phyloP scores from a whole-genome alignment of 2,888 invertebrate genomes.

The Ectemnius cavifrons region DNA sequence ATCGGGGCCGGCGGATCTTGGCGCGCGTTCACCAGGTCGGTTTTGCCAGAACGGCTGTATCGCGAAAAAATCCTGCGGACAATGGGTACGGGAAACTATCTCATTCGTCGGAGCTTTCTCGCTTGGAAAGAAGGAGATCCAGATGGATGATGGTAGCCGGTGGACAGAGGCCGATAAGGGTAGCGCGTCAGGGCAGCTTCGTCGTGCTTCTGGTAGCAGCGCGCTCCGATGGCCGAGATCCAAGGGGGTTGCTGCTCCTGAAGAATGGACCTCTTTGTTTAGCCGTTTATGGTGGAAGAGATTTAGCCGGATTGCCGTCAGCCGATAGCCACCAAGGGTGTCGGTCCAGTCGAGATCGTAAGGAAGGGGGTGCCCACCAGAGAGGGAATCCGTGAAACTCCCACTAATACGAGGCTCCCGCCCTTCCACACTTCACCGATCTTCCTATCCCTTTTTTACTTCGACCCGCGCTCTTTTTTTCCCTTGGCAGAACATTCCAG shows the following conservation, averaged over 20 bases:
- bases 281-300: slow-evolving; percentile 78
- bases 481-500: slow-evolving; percentile 37
- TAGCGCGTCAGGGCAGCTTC: slow-evolving; percentile 44
- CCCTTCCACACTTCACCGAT: slow-evolving; percentile 22
- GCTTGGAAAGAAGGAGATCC: slow-evolving; percentile 63
- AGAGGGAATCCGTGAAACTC: slow-evolving; percentile 58
- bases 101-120: slow-evolving; percentile 40
- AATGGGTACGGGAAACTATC: slow-evolving; percentile 52
- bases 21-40: not conserved
- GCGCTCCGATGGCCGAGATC: slow-evolving; percentile 24
- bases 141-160: slow-evolving; percentile 76
- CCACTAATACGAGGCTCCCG: slow-evolving; percentile 64
- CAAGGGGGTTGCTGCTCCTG: slow-evolving; percentile 61
- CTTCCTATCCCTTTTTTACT: slow-evolving; percentile 17
- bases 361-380: slow-evolving; percentile 39
- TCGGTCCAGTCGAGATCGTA: slow-evolving; percentile 41
- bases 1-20: slow-evolving; percentile 4
- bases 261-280: slow-evolving; percentile 78
- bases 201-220: slow-evolving; percentile 25
- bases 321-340: slow-evolving; percentile 67
- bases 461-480: slow-evolving; percentile 40
- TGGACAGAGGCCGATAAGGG: slow-evolving; percentile 76
- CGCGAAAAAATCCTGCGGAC: slow-evolving; percentile 56
- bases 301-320: slow-evolving; percentile 76
- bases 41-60: slow-evolving; percentile 42